These are phyloP conservation scores for Trilocha varians DNA, from an alignment of 2,888 invertebrate genomes.

Conservation along the genomic window DNA sequence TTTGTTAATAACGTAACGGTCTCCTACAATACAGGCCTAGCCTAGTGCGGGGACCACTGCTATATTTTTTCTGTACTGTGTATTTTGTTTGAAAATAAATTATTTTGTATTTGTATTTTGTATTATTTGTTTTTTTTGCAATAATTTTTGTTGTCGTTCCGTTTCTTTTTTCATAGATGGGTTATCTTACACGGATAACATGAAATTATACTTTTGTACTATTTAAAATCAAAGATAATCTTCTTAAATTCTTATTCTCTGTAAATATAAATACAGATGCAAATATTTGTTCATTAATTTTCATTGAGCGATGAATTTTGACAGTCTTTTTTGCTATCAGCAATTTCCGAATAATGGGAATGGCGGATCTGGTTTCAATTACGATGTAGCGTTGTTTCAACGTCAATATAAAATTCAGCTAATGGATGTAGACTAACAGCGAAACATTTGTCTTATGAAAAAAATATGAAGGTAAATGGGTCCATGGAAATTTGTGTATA, in stretches of 20 bases:
- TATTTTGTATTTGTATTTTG: too few relatives aligned
- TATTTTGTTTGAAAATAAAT: too few relatives aligned
- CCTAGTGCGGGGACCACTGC: too few relatives aligned
- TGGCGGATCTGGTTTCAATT: conserved; percentile 5
- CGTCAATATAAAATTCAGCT: not conserved
- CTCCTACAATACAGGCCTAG: too few relatives aligned
- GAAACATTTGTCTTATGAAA: not conserved
- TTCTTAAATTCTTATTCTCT: not conserved
- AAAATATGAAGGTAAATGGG: not conserved
- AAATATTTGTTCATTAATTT: not conserved
- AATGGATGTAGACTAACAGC: not conserved
- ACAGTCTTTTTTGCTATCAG: conserved; percentile 4
- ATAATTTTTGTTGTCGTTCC: too few relatives aligned
- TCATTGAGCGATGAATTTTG: conserved; percentile 1
- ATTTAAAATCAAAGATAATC: not conserved
- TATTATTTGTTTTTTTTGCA: too few relatives aligned
- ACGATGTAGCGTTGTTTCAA: not conserved
- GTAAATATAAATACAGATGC: not conserved
- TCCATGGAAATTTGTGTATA: too few relatives aligned
- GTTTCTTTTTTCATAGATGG: too few relatives aligned
- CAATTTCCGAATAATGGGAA: conserved; percentile 7
- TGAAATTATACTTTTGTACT: too few relatives aligned
- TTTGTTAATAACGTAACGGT: too few relatives aligned
- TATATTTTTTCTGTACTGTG: too few relatives aligned
- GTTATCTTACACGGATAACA: too few relatives aligned